Evolutionary conservation across 2,888 invertebrate species (phyloP), one percentile per base, ranked within the genome.

Genomic region (Allygus modestus): DNA sequence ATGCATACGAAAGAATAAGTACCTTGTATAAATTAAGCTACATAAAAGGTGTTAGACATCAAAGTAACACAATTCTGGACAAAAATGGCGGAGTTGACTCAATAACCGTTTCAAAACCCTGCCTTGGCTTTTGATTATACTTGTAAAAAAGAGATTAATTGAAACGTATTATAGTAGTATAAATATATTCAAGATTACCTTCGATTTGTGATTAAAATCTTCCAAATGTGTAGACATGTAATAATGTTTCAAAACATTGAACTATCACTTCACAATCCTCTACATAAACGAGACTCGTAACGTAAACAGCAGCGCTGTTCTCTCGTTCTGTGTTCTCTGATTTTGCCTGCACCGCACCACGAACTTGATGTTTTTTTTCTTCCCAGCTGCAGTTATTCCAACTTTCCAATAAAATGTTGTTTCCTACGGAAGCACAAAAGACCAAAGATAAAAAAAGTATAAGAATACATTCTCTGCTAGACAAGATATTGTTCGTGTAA

Each of bases 251-350:
- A 58, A 58, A 58, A 58, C 58, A 23, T 58, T 20, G 58, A 58
- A 58, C 23, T 23, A 58, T 23, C 58, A 23, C 58, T 23, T 58
- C 58, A 58, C 58, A 58, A 58, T 23, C 23, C 58, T 23, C 23
- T 7, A 58, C 58, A 58, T 58, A 23, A 23, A 23, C 58, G 58
- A 58, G 20, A 58, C 58, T 58, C 20, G 58, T 23, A 58, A 58
- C 58, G 23, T 58, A 58, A 58, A 58, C 58, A 58, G 58, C 58
- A 58, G 58, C 58, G 20, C 58, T 58, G 46, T 12, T 46, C 37
- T 9, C 9, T 46, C 46, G 2, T 1, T 46, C 46, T 46, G 17
- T 46, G n/a, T 2, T 9, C 46, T 17, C 7, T 46, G 46, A 41
- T 11, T n/a, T n/a, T n/a, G n/a, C n/a, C n/a, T n/a, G n/a, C n/a